These are phyloP conservation scores for Cerastoderma edule DNA, from an alignment of 2,888 invertebrate species.

Conservation along the genomic window DNA sequence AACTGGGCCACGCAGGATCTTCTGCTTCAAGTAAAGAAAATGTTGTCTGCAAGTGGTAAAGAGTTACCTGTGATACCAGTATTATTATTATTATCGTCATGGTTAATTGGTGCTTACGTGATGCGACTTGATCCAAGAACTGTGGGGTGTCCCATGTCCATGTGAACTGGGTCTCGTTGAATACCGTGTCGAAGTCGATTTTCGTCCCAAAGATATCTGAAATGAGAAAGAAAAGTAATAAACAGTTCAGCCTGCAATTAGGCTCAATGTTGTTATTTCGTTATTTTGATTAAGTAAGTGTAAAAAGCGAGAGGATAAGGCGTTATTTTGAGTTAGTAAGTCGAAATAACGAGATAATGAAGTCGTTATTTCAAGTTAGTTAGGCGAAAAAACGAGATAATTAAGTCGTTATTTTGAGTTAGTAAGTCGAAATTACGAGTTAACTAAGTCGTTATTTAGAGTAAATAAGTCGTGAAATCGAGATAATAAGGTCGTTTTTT, in stretches of 20 bases:
- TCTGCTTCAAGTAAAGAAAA: too few species aligned
- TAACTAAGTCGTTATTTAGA: too few species aligned
- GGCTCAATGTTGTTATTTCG: background rate
- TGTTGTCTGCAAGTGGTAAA: too few species aligned
- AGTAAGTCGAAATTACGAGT: too few species aligned
- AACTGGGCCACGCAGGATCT: too few species aligned
- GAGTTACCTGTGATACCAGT: too few species aligned
- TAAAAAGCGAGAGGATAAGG: background rate
- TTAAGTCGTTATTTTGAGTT: too few species aligned
- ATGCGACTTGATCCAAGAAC: slow-evolving; percentile 51
- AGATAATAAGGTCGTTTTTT: background rate
- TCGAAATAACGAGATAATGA: too few species aligned
- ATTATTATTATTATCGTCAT: too few species aligned
- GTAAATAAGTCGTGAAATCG: background rate
- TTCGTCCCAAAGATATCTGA: slow-evolving; percentile 55
- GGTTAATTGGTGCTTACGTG: slow-evolving; percentile 30
- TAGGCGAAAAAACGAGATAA: too few species aligned
- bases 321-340: too few species aligned
- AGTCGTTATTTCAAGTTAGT: too few species aligned
- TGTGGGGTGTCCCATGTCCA: slow-evolving; percentile 63
- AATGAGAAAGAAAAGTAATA: slow-evolving; percentile 13
- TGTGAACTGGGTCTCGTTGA: slow-evolving; percentile 56
- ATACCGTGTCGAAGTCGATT: slow-evolving; percentile 56
- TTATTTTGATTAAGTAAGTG: background rate
- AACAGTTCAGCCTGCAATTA: background rate